phyloP scores from a whole-genome alignment of 92 coral and sea anemone genomes.

The Epizoanthus rinbou region DNA sequence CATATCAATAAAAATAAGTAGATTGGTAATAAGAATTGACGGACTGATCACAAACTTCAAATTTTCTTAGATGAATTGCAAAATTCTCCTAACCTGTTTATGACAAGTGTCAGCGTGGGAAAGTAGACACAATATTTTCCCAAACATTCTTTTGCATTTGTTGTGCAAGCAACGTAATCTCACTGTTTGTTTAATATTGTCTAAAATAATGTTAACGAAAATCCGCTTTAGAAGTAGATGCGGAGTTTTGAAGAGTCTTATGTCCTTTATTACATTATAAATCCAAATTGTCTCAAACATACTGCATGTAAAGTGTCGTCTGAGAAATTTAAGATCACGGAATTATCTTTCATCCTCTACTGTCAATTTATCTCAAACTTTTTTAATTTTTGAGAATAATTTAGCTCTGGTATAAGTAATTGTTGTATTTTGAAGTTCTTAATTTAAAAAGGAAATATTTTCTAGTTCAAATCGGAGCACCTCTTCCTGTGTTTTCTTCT shows the following conservation, averaged over 20 bases:
- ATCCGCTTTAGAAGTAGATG: constrained; percentile 37
- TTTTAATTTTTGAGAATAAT: not conserved
- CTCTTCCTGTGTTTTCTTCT: not conserved
- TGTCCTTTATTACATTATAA: not conserved
- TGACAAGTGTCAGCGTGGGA: constrained; percentile 45
- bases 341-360: not conserved
- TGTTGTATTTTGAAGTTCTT: not conserved
- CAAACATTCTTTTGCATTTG: constrained; percentile 30
- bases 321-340: not conserved
- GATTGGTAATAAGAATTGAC: too few relatives aligned
- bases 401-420: not conserved
- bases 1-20: too few relatives aligned
- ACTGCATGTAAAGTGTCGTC: not conserved
- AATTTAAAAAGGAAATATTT: not conserved
- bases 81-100: too few relatives aligned
- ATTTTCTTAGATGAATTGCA: too few relatives aligned
- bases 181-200: constrained; percentile 30
- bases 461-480: not conserved
- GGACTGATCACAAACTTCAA: too few relatives aligned
- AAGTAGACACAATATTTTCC: constrained; percentile 3
- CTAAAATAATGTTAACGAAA: constrained; percentile 11
- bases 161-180: constrained; percentile 36
- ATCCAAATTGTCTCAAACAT: not conserved
- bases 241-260: constrained; percentile 17
- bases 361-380: not conserved